Conservation (phyloP, 2,113 vertebrate species). For the Oryzias javanicus region DNA sequence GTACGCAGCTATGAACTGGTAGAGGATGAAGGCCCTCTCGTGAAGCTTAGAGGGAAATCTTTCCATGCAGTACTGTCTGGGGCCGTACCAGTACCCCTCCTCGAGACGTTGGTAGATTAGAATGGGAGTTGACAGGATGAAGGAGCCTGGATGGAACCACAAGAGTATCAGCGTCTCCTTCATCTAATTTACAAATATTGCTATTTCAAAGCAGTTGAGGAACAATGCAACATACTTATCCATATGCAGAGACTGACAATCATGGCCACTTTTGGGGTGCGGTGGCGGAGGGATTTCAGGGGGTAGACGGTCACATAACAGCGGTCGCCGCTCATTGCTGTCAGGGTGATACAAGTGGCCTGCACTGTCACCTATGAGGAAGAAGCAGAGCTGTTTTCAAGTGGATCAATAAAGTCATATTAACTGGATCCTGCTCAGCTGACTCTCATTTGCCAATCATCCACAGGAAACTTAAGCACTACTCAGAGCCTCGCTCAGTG, state of each 20-base stretch:
- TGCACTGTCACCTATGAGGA: slow-evolving; percentile 80
- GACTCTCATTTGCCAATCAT: too few species aligned
- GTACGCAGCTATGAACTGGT: slow-evolving; percentile 82
- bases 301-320: slow-evolving; percentile 84
- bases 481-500: too few species aligned
- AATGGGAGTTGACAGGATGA: slow-evolving; percentile 80
- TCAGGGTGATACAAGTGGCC: slow-evolving; percentile 84
- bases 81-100: slow-evolving; percentile 82
- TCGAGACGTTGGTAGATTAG: slow-evolving; percentile 81
- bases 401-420: too few species aligned
- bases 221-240: slow-evolving; percentile 71
- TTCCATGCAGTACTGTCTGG: slow-evolving; percentile 80
- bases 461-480: too few species aligned
- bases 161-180: background rate
- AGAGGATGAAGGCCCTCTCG: slow-evolving; percentile 81
- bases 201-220: background rate
- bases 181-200: background rate
- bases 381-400: background rate
- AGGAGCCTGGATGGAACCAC: slow-evolving; percentile 69
- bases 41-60: slow-evolving; percentile 81
- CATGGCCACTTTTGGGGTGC: slow-evolving; percentile 81
- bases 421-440: too few species aligned
- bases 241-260: slow-evolving; percentile 83
- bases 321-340: slow-evolving; percentile 84
- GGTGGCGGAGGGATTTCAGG: slow-evolving; percentile 81